Percentiles rank a stretch among this genome's conserved stretches.
Evolutionary conservation across 2,888 invertebrate genomes (phyloP).

Genomic region (Creontiades dilutus): DNA sequence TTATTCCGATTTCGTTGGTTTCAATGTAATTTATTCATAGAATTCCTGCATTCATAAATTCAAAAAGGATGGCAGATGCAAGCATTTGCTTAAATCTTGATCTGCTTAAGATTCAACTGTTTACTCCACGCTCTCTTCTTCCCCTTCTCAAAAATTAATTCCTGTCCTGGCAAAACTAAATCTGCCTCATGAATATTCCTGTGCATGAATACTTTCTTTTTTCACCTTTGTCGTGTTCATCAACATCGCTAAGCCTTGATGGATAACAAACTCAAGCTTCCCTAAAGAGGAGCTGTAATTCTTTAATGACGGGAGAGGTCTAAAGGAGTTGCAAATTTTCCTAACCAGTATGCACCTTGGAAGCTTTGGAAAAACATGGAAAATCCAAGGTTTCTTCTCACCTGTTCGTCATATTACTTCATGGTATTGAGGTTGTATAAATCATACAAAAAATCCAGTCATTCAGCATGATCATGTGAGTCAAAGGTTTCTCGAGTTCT

Average conservation of each 20-base stretch:
- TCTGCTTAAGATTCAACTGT: conserved; percentile 59
- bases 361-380: too few relatives aligned
- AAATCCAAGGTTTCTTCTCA: too few relatives aligned
- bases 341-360: too few relatives aligned
- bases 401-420: too few relatives aligned
- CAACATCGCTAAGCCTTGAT: background rate
- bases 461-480: too few relatives aligned
- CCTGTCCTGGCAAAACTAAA: conserved; percentile 59
- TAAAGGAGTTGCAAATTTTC: too few relatives aligned
- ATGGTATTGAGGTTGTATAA: too few relatives aligned
- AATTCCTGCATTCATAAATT: conserved; percentile 45
- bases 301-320: background rate
- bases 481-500: too few relatives aligned
- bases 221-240: background rate
- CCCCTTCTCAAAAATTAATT: conserved; percentile 37
- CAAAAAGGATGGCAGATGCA: conserved; percentile 46
- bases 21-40: conserved; percentile 41
- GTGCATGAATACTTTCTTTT: background rate
- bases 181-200: conserved; percentile 48
- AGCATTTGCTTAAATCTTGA: conserved; percentile 49
- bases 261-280: background rate
- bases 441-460: too few relatives aligned
- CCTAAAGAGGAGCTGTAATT: background rate
- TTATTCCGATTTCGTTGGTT: background rate
- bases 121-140: conserved; percentile 28